Conservation (phyloP, 2,113 vertebrate genomes). For the Trogon melanurus region DNA sequence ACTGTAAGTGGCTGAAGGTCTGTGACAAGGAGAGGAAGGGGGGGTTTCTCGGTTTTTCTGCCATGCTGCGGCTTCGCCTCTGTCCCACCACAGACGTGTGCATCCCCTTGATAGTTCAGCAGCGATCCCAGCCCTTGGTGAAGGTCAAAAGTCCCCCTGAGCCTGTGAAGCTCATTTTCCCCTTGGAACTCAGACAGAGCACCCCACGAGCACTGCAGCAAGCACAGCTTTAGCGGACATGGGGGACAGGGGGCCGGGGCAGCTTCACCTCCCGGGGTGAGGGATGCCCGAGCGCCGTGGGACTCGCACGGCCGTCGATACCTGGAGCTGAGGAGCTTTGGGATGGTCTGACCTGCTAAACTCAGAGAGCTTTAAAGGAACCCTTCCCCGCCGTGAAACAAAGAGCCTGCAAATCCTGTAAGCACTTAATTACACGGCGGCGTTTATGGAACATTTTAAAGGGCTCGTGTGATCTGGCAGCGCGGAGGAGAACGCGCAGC, state of each 20-base stretch:
- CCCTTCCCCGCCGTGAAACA: neutral
- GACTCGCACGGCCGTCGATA: rapidly evolving
- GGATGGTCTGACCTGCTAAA: neutral
- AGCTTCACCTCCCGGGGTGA: rapidly evolving
- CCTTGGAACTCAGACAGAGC: rapidly evolving
- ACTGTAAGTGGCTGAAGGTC: conserved; percentile 28
- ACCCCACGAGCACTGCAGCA: neutral
- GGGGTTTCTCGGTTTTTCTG: neutral
- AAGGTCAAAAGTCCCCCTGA: rapidly evolving
- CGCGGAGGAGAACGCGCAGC: neutral
- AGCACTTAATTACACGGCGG: neutral
- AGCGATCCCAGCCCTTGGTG: rapidly evolving
- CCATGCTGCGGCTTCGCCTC: rapidly evolving
- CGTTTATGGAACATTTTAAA: neutral
- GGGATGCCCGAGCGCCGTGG: rapidly evolving
- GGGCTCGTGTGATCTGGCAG: neutral
- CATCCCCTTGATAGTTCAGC: rapidly evolving
- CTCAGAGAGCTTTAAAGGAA: neutral
- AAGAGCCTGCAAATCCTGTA: neutral
- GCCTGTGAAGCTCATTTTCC: neutral
- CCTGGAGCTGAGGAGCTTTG: neutral
- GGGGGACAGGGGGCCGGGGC: neutral
- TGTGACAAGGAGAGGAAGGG: neutral
- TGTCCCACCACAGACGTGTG: rapidly evolving
- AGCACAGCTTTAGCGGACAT: rapidly evolving